These are phyloP conservation scores for Andrena chrysosceles DNA, from an alignment of 2,888 invertebrate genomes.

Conservation along the genomic window DNA sequence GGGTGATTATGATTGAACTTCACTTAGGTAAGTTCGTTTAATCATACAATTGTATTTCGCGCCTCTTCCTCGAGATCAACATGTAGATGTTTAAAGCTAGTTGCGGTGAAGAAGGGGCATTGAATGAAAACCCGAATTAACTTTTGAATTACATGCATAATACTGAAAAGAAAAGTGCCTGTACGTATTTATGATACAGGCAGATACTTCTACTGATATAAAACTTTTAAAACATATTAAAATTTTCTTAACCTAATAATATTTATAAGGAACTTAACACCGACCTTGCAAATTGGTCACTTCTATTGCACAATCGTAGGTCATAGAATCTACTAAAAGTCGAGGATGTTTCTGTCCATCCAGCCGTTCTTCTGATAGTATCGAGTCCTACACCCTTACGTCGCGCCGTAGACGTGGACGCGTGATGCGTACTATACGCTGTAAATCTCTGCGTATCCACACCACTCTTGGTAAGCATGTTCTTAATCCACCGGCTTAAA, in stretches of 20 bases:
- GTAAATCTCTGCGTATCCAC: not conserved
- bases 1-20: not conserved
- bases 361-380: not conserved
- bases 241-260: not conserved
- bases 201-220: no score
- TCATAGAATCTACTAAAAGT: not conserved
- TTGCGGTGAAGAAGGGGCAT: constrained; percentile 7
- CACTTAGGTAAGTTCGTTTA: not conserved
- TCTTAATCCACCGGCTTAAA: not conserved
- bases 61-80: constrained; percentile 27
- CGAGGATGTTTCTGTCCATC: not conserved
- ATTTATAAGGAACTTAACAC: not conserved
- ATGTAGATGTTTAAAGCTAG: constrained; percentile 23
- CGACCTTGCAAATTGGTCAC: not conserved
- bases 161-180: no score
- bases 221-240: not conserved
- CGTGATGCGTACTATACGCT: not conserved
- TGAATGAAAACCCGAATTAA: not conserved
- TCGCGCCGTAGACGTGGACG: not conserved
- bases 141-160: no score
- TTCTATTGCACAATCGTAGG: not conserved
- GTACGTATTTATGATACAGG: no score
- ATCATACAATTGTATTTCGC: constrained; percentile 25
- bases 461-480: not conserved
- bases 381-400: not conserved